Conservation (phyloP, 2,797 vertebrate genomes). For the Catamblyrhynchus diadema region DNA sequence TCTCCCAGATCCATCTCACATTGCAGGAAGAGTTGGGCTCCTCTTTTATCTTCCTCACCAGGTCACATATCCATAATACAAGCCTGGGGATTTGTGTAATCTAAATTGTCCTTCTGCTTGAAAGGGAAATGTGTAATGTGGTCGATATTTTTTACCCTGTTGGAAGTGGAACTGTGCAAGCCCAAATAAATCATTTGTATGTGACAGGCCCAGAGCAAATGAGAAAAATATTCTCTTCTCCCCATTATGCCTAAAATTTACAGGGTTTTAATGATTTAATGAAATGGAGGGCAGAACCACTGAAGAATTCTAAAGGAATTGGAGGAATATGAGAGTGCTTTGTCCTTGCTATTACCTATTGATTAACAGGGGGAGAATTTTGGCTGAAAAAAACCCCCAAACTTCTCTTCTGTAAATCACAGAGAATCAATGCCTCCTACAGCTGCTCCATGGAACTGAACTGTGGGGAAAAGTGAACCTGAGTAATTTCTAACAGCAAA, state of each 20-base stretch:
- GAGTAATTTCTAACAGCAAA: background rate
- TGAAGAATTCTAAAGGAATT: background rate
- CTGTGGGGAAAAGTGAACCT: background rate
- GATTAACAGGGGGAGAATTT: background rate
- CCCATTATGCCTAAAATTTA: background rate
- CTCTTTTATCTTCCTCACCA: slow-evolving; percentile 5
- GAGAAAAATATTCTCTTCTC: background rate
- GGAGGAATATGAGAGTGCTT: background rate
- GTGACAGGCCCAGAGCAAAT: background rate
- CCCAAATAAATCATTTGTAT: slow-evolving; percentile 7
- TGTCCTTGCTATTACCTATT: slow-evolving; percentile 1
- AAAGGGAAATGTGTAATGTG: background rate
- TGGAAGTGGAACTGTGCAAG: background rate
- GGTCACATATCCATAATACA: background rate
- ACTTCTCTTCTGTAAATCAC: background rate
- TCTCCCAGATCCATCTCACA: background rate
- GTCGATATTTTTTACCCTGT: background rate
- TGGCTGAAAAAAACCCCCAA: background rate
- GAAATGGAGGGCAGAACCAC: background rate
- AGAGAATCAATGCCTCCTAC: background rate
- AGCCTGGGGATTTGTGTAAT: background rate
- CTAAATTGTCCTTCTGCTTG: background rate
- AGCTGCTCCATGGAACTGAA: background rate
- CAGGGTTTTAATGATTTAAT: background rate
- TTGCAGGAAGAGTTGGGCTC: background rate